These are phyloP conservation scores for Ophioninae sp. DNA, from an alignment of 2,888 invertebrate species.

Conservation along the genomic window DNA sequence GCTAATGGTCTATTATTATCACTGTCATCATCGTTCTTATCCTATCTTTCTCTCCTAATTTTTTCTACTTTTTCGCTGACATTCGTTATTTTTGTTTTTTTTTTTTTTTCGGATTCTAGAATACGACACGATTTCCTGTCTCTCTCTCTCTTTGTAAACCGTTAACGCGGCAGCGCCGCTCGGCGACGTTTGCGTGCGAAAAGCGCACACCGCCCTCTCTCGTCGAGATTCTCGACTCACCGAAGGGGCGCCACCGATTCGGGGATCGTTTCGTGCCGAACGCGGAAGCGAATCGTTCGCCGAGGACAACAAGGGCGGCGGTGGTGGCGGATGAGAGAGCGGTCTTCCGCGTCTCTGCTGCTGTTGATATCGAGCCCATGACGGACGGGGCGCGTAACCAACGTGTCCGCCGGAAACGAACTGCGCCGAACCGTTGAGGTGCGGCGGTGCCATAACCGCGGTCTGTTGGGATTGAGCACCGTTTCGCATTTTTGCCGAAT, in stretches of 20 bases:
- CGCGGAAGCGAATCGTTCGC: conserved; percentile 73
- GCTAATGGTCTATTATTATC: too few species aligned
- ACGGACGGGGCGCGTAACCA: conserved; percentile 81
- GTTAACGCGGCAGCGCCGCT: neutral
- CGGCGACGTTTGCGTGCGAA: neutral
- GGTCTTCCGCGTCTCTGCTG: conserved; percentile 70
- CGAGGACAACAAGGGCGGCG: conserved; percentile 69
- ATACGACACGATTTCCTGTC: neutral
- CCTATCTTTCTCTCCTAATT: too few species aligned
- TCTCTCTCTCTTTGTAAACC: neutral
- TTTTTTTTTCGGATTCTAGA: too few species aligned
- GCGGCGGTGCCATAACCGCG: conserved; percentile 79
- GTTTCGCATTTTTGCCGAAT: conserved; percentile 74
- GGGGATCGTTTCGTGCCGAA: conserved; percentile 68
- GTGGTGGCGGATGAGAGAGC: conserved; percentile 77
- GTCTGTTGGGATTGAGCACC: conserved; percentile 78
- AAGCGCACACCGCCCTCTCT: neutral
- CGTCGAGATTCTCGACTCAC: conserved; percentile 73
- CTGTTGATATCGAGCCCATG: conserved; percentile 82
- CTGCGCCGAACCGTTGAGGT: conserved; percentile 80
- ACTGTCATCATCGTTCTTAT: too few species aligned
- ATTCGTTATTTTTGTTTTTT: too few species aligned
- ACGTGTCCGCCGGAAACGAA: conserved; percentile 83
- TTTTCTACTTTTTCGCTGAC: too few species aligned
- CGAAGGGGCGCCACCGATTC: conserved; percentile 77